Base-by-base conservation (phyloP, 2,888 invertebrate genomes). In the Apodemia mormo region DNA sequence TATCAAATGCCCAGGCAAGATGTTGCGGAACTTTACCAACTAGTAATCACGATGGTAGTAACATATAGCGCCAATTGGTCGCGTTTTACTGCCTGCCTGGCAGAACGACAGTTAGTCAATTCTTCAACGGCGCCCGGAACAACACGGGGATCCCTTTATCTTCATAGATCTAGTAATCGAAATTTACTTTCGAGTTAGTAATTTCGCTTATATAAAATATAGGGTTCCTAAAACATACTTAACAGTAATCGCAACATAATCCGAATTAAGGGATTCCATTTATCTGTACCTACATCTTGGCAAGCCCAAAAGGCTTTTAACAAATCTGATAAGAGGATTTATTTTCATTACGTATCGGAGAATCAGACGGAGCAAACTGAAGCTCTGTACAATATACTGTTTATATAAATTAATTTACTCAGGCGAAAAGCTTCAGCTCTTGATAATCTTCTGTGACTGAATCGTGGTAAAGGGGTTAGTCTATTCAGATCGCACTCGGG, bases 281-380 rank as follows among this genome's bases (percentile, higher is more conserved):
- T 37, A 64, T 64, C 64, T 37, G 64, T 64, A 64, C 64, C 37
- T 64, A 64, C 64, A 64, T 64, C 64, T 64, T 64, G 64, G 37
- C 37, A 64, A 33, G 37, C 64, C 64, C 64, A 64, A 64, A 64
- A 64, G 64, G 64, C 64, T 64, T 64, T 64, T 64, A 64, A 64
- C 64, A 64, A 64, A 64, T 64, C 64, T 64, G 64, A 64, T 64
- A 64, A 64, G 64, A 64, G 64, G 64, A 64, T 64, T 64, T 64
- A 37, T 64, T 64, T 64, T 37, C 64, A 64, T 64, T 37, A 64
- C 64, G 64, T 37, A 33, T 64, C 64, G 33, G 64, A 37, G 64
- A 64, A 37, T 64, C 37, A 58, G 10, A 30, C 29, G 14, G 64
- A 37, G 37, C 14, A 7, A 37, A 64, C 64, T 64, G 64, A 14